Evolutionary conservation across 2,113 vertebrate genomes (phyloP), one percentile per base, ranked within the genome.

Genomic region (Pycnonotus jocosus): DNA sequence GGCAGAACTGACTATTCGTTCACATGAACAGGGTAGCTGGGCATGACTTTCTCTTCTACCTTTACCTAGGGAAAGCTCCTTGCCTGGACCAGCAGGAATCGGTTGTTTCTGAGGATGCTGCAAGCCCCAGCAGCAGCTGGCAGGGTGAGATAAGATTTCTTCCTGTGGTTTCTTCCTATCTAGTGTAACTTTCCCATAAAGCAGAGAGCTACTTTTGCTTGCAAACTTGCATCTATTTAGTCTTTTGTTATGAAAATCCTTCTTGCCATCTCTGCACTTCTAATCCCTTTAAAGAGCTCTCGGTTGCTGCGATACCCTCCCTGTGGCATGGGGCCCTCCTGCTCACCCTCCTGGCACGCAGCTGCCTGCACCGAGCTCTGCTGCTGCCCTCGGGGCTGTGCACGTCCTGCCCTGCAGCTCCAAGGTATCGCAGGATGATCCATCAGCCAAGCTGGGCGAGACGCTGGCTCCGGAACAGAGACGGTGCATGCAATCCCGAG

Each of bases 201-300:
- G 47, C 68, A 21, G 42, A 62, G 88, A 38, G 21, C 44, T 64
- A 18, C 25, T 4, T 4, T 27, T 71, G 60, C 81, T 81, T 72
- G 47, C 38, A 86, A 90, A 62, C 56, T 77, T 83, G 65, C 76
- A 93, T 66, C 40, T 78, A 15, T 69, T 93, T 42, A 68, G 30
- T 6, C 78, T 81, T 91, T 94, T 92, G 74, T 81, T 81, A 95
- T 94, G 69, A 78, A 91, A 93, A 95, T 93, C 71, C 35, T 47
- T 35, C 44, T 50, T 61, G 44, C n/a, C 25, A 5, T 81, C 44
- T 81, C 12, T 12, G 54, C 17, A 10, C 10, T 56, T 61, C 48
- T 92, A 87, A 89, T 81, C 73, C 37, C 44, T 65, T 58, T 60
- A 45, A 68, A 78, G 73, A 30, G 53, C 17, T 56, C 30, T n/a